Conservation (phyloP, 2,113 vertebrate species). For the Pundamilia nyererei region DNA sequence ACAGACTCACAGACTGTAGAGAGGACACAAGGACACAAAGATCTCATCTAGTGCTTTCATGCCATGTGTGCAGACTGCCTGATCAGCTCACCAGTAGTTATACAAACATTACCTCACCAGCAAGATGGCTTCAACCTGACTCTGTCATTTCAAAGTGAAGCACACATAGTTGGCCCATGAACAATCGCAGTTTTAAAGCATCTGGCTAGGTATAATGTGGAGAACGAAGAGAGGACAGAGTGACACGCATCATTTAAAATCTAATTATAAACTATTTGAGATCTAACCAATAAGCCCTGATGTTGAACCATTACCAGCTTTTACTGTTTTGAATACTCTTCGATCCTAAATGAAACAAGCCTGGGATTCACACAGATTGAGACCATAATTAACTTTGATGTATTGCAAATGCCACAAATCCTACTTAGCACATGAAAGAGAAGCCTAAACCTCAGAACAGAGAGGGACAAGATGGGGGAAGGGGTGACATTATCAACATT, state of each 20-base stretch:
- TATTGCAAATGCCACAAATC: slow-evolving; percentile 63
- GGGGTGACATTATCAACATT: slow-evolving; percentile 41
- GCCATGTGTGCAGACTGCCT: background rate
- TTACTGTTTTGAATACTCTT: background rate
- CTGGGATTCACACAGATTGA: slow-evolving; percentile 28
- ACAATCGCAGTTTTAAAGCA: background rate
- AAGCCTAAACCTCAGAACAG: slow-evolving; percentile 46
- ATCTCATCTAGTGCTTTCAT: background rate
- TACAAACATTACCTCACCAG: background rate
- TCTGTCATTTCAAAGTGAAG: background rate
- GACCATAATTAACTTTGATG: slow-evolving; percentile 53
- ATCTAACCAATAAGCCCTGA: background rate
- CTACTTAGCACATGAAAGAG: slow-evolving; percentile 75
- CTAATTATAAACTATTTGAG: background rate
- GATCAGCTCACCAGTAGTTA: background rate
- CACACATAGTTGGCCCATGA: background rate
- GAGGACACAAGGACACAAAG: background rate
- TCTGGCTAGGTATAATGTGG: background rate
- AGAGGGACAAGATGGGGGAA: slow-evolving; percentile 23
- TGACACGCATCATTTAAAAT: background rate
- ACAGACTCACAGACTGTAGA: background rate
- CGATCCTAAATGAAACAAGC: slow-evolving; percentile 18
- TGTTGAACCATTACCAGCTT: background rate
- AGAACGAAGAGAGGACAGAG: background rate
- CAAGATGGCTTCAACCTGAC: background rate